Percentiles rank a stretch among this genome's conserved stretches.
Evolutionary conservation across 2,113 vertebrate species (phyloP).

Genomic region (Proterorhinus semilunaris): DNA sequence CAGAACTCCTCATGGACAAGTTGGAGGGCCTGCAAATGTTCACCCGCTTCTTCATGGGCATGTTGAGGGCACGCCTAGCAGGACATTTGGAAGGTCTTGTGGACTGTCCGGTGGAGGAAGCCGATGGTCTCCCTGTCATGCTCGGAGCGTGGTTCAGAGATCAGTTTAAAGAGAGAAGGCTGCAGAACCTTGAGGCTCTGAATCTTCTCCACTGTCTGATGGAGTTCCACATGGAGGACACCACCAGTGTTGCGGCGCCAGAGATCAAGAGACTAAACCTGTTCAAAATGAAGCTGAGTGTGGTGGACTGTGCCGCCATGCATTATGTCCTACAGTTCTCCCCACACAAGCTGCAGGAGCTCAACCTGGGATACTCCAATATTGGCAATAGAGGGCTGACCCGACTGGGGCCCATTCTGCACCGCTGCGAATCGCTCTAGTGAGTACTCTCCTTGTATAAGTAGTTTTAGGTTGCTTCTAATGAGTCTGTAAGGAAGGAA

Average conservation of each 20-base stretch:
- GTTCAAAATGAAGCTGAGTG: conserved; percentile 72
- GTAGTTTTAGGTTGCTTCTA: too few relatives aligned
- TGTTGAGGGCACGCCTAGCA: conserved; percentile 49
- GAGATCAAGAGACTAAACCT: conserved; percentile 66
- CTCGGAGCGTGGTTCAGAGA: conserved; percentile 62
- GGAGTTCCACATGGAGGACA: conserved; percentile 56
- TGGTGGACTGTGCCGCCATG: conserved; percentile 69
- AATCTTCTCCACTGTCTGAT: conserved; percentile 72
- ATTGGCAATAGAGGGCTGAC: conserved; percentile 66
- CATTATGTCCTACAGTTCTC: conserved; percentile 70
- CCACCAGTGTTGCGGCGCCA: conserved; percentile 50
- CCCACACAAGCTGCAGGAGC: conserved; percentile 52
- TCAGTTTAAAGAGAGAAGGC: conserved; percentile 49
- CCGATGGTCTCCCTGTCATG: conserved; percentile 11
- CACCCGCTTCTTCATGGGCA: conserved; percentile 71
- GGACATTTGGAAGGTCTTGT: conserved; percentile 60
- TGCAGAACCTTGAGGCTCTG: conserved; percentile 55
- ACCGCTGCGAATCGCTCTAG: conserved; percentile 70
- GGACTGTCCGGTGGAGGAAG: conserved; percentile 14
- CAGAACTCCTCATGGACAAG: conserved; percentile 27
- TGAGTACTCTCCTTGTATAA: conserved; percentile 41
- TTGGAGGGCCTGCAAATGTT: conserved; percentile 72
- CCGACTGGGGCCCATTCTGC: conserved; percentile 60
- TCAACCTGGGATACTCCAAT: conserved; percentile 74
- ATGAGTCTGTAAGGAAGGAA: too few relatives aligned